Percentiles rank a stretch among this genome's conserved stretches.
Evolutionary conservation across 2,888 invertebrate genomes (phyloP).

Genomic region (Iselma pallidipennis): DNA sequence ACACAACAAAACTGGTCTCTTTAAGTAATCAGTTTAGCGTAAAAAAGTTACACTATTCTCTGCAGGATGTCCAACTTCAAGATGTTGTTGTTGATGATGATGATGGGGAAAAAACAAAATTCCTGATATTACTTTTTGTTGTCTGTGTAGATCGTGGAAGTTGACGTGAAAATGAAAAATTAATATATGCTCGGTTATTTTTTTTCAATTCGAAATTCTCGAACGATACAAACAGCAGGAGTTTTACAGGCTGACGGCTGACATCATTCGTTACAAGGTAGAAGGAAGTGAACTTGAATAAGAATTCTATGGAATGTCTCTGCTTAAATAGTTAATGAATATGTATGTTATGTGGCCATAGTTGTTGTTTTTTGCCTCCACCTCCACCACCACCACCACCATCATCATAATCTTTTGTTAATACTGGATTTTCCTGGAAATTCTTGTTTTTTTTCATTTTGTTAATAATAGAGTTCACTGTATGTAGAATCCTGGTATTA

Average conservation of each 20-base stretch:
- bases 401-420: background rate
- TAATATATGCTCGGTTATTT: conserved; percentile 13
- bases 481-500: too few species aligned
- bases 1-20: conserved; percentile 21
- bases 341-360: background rate
- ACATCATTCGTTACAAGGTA: conserved; percentile 24
- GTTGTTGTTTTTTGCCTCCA: too few species aligned
- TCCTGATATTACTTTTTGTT: background rate
- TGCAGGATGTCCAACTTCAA: conserved; percentile 13
- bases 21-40: conserved; percentile 25
- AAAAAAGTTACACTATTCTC: conserved; percentile 19
- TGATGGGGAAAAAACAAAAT: background rate
- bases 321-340: conserved; percentile 16
- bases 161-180: conserved; percentile 20
- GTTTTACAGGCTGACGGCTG: conserved; percentile 26
- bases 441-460: too few species aligned
- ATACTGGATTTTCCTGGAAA: background rate
- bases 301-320: conserved; percentile 12
- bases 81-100: background rate
- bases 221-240: conserved; percentile 25
- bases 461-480: too few species aligned
- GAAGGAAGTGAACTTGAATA: conserved; percentile 18
- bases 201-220: conserved; percentile 24
- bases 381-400: background rate
- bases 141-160: background rate